Conservation (phyloP, 1,140 invertebrate species). For the Zaprionus camerounensis region DNA sequence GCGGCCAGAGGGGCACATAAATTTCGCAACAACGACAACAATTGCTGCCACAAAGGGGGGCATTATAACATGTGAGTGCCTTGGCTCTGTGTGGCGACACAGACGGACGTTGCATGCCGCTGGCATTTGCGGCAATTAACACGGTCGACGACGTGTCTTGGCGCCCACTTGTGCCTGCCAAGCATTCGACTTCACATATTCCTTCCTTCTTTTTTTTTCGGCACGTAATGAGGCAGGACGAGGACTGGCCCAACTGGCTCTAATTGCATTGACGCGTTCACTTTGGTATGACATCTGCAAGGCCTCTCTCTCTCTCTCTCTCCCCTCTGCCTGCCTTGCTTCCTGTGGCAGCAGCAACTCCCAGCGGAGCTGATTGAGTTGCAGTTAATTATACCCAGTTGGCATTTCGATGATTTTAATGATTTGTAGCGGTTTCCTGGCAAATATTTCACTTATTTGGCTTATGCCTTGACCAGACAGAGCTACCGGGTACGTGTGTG, state of each 20-base stretch:
- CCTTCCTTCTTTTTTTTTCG: constrained; percentile 45
- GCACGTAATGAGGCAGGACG: constrained; percentile 71
- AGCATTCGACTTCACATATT: constrained; percentile 25
- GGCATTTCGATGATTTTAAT: constrained; percentile 77
- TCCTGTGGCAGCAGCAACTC: neutral
- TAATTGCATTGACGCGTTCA: constrained; percentile 75
- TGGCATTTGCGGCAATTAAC: constrained; percentile 80
- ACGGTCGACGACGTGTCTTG: constrained; percentile 76
- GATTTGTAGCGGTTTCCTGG: constrained; percentile 71
- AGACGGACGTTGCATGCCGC: constrained; percentile 58
- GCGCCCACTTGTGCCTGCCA: constrained; percentile 68
- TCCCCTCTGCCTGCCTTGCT: no score
- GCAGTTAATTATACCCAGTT: constrained; percentile 74
- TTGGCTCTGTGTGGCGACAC: neutral
- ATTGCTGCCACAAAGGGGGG: constrained; percentile 42
- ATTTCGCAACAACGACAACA: constrained; percentile 58
- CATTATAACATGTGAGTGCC: constrained; percentile 11
- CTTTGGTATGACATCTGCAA: constrained; percentile 52
- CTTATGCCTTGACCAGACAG: constrained; percentile 44
- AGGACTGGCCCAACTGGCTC: constrained; percentile 47
- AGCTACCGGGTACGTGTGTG: neutral
- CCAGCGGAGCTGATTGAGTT: constrained; percentile 61
- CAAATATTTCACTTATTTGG: constrained; percentile 66
- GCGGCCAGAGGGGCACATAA: constrained; percentile 56
- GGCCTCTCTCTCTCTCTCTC: neutral